These are phyloP conservation scores for Piliocolobus tephrosceles DNA, from an alignment of 2,113 vertebrate species.

Conservation along the genomic window DNA sequence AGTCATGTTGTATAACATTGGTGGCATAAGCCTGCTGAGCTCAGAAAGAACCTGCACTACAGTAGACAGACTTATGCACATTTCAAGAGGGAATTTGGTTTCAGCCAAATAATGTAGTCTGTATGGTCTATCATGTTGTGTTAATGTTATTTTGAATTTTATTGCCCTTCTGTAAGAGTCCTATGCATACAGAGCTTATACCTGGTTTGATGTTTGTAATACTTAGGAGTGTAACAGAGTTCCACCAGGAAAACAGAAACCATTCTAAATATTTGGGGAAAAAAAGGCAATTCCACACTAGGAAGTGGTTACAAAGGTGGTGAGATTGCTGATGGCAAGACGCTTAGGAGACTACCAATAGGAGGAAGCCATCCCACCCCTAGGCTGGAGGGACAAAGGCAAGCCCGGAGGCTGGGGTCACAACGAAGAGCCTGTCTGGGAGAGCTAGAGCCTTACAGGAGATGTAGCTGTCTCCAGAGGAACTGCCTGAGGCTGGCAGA, in stretches of 20 bases:
- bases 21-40: background rate
- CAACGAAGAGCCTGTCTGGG: background rate
- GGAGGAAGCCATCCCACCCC: background rate
- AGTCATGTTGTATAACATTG: fast-evolving
- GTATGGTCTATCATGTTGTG: background rate
- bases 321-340: background rate
- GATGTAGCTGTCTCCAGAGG: background rate
- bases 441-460: background rate
- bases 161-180: background rate
- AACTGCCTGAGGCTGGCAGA: background rate
- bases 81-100: background rate
- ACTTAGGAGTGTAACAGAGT: background rate
- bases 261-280: background rate
- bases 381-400: background rate
- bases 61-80: too few species aligned
- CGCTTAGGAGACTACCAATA: fast-evolving
- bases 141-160: background rate
- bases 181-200: background rate
- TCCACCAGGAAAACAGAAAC: background rate
- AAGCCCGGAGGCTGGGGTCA: background rate
- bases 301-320: background rate
- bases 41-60: background rate
- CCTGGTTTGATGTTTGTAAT: background rate
- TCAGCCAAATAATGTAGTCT: background rate
- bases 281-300: background rate